phyloP scores from a whole-genome alignment of 2,113 vertebrate species.

The Butorides virescens region DNA sequence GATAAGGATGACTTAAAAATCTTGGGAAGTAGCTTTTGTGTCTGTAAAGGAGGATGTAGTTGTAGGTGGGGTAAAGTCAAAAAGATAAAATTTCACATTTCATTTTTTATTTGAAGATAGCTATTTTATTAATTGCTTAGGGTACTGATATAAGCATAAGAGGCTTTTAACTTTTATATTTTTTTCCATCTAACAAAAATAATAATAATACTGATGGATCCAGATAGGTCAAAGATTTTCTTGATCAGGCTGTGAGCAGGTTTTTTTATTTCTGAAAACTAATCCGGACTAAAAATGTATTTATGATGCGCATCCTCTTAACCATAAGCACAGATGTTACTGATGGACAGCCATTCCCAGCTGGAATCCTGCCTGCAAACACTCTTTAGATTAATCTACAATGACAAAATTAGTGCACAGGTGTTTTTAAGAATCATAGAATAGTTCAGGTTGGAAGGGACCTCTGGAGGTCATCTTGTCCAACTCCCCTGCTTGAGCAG shows the following conservation, averaged over 20 bases:
- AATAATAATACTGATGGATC: not conserved
- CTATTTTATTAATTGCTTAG: not conserved
- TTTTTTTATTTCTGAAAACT: not conserved
- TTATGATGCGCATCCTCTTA: conserved; percentile 7
- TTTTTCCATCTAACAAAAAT: not conserved
- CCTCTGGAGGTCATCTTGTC: not conserved
- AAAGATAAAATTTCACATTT: not conserved
- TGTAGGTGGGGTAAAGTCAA: not conserved
- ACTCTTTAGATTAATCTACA: not conserved
- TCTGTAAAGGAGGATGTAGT: not conserved
- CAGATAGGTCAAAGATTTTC: not conserved
- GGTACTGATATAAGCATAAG: not conserved
- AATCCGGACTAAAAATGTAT: conserved; percentile 3
- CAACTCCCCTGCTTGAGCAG: not conserved
- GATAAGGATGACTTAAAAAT: not conserved
- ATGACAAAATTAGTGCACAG: not conserved
- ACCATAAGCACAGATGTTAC: not conserved
- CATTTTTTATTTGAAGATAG: not conserved
- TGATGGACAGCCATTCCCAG: not conserved
- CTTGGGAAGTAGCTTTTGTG: not conserved
- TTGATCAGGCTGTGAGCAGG: not conserved
- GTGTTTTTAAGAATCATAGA: not conserved
- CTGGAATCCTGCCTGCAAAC: not conserved
- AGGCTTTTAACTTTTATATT: not conserved
- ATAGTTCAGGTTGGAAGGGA: not conserved